A percentile compares a stretch with the other conserved stretches of the same genome.
phyloP scores from a whole-genome alignment of 2,797 vertebrate genomes.

The Tinamus major region DNA sequence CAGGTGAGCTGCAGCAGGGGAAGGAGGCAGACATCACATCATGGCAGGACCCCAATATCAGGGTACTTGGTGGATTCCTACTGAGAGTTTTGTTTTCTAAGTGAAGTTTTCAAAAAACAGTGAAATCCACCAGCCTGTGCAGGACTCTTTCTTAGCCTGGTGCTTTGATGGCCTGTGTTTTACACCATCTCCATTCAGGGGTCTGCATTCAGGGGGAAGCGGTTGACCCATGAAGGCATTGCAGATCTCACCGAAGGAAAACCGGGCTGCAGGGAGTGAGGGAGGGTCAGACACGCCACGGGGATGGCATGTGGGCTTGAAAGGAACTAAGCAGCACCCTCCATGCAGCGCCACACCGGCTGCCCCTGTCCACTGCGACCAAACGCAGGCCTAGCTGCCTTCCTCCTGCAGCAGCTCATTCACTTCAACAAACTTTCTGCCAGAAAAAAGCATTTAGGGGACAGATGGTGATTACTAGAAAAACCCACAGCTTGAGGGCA shows the following conservation, averaged over 20 bases:
- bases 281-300: fast-evolving
- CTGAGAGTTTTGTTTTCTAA: not conserved
- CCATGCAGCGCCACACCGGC: fast-evolving
- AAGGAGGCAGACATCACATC: not conserved
- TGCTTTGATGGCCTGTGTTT: not conserved
- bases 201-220: fast-evolving
- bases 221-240: fast-evolving
- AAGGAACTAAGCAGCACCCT: not conserved
- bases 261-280: fast-evolving
- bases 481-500: fast-evolving
- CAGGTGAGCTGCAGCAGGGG: not conserved
- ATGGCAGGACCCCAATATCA: not conserved
- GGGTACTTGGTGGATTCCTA: too few relatives aligned
- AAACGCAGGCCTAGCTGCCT: fast-evolving
- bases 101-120: not conserved
- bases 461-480: not conserved
- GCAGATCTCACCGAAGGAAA: not conserved
- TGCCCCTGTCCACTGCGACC: fast-evolving
- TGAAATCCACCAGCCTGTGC: not conserved
- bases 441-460: not conserved
- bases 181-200: fast-evolving
- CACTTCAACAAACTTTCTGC: not conserved
- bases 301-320: fast-evolving
- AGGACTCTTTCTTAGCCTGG: not conserved
- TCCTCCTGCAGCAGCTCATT: not conserved